Base-by-base conservation (phyloP, 2,113 vertebrate species). In the Silurus meridionalis region DNA sequence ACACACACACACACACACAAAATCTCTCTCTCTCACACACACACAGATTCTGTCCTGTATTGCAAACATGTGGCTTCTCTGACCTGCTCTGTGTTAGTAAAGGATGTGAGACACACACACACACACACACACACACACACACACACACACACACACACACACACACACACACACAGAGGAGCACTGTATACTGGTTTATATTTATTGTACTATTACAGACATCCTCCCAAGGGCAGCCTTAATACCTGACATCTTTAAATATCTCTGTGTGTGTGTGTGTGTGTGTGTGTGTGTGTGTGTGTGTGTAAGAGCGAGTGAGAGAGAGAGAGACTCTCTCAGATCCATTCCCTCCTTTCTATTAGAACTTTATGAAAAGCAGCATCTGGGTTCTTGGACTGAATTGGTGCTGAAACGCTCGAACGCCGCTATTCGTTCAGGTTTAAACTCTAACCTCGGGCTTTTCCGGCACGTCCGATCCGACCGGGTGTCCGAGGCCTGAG, bases 361-460 rank as follows among this genome's bases (percentile, higher is more conserved):
- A 83, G 85, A 80, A 74, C 57, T 92, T 92, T 88, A 92, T 91
- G 88, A 93, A 91, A 90, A 86, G 89, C 84, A 85, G 82, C 82
- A 87, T 85, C 75, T 83, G 86, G 80, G 90, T 88, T 87, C 86
- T 74, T 63, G 91, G 93, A 81, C 88, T 89, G 89, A 85, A 89
- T 80, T 89, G 90, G 85, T 91, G 88, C 92, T 89, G 87, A 91
- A 92, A 92, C 15, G 87, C 53, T 90, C 84, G 86, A 85, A 91
- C 88, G 84, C 58, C 90, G 89, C 85, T 86, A 92, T 91, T 91
- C 89, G 92, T 93, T 94, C 93, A 92, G 90, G 83, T 89, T 91
- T 92, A 83, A 81, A 87, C 90, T 74, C 80, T 90, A 91, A 92
- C 87, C 88, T 90, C 82, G 61, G 17, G 83, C 85, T 87, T 89